Evolutionary conservation across 2,888 invertebrate species (phyloP).

Genomic region (Ennomos quercinarius): DNA sequence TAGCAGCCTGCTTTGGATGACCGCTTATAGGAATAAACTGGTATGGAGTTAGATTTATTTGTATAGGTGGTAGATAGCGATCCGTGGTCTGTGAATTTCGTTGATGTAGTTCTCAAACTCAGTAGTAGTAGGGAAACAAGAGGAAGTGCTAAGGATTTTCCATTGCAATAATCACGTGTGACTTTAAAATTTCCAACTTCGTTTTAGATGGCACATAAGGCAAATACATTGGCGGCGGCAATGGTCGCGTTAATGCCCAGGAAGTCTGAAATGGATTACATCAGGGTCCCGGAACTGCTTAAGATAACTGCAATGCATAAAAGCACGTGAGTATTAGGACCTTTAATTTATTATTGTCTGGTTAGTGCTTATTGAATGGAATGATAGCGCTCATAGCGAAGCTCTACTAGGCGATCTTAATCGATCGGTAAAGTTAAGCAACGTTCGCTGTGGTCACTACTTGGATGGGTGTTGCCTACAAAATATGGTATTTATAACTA

Average conservation of each 20-base stretch:
- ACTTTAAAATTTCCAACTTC: too few species aligned
- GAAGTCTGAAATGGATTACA: conserved; percentile 55
- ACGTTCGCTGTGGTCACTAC: too few species aligned
- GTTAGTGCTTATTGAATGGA: neutral
- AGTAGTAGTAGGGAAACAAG: too few species aligned
- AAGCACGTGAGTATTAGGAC: conserved; percentile 54
- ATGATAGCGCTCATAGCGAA: too few species aligned
- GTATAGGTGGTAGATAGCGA: neutral
- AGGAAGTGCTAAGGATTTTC: too few species aligned
- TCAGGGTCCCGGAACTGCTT: conserved; percentile 51
- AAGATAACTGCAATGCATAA: conserved; percentile 49
- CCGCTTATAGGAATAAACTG: conserved; percentile 74
- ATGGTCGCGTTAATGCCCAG: conserved; percentile 73
- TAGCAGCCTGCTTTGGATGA: conserved; percentile 67
- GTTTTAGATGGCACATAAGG: conserved; percentile 62
- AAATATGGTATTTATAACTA: too few species aligned
- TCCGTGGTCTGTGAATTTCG: too few species aligned
- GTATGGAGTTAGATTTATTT: conserved; percentile 44
- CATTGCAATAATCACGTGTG: too few species aligned
- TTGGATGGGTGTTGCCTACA: too few species aligned
- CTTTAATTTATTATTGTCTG: neutral
- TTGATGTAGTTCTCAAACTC: too few species aligned
- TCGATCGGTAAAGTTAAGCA: too few species aligned
- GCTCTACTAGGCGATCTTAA: too few species aligned
- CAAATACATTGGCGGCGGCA: conserved; percentile 59